Base-by-base conservation (phyloP, 2,888 invertebrate genomes). In the Metacarcinus magister region DNA sequence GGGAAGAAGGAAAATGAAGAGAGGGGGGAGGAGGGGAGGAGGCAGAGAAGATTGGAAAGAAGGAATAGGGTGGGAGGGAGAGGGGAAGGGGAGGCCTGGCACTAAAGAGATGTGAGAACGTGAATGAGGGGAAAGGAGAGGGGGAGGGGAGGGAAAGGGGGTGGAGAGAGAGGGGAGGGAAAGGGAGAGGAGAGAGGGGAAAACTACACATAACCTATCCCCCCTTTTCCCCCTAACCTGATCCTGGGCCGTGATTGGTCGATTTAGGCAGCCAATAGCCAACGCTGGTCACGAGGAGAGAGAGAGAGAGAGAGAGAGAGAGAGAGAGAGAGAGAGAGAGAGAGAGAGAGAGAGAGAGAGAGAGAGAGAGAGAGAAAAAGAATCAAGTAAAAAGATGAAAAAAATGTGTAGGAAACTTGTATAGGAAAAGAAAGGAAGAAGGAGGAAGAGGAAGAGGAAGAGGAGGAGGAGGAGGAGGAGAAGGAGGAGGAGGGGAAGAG, bases 281-380 rank as follows among this genome's bases (percentile, higher is more conserved):
- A 82, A 13, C 28, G 3, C 8, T 1, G 82, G 82, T 82, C 32
- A 82, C 28, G 32, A 8, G 32, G 10, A 28, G 75, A 28, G 5
- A 75, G 75, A 28, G 75, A 28, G 16, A 28, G 75, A 75, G 75
- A 16, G n/a, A 28, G 75, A 75, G 60, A 60, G 60, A 23, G 46
- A 60, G 23, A 90, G 90, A 90, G 39, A 90, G 28, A 46, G 46
- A 90, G 90, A 90, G 39, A 43, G 90, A 90, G 90, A 90, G 90
- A 43, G 60, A 75, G 67, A 19, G 67, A 67, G 23, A 67, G 67
- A 19, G 48, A 48, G 60, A 60, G 19, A 60, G 19, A 28, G 75
- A 75, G 75, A 75, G 75, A 28, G n/a, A 28, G 75, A n/a, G n/a
- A 75, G 10, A 75, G 19, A 32, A 28, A 67, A 82, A 82, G 5